Base-by-base conservation (phyloP, 37 sponge, comb jelly and placozoan species). In the Tethya wilhelma region DNA sequence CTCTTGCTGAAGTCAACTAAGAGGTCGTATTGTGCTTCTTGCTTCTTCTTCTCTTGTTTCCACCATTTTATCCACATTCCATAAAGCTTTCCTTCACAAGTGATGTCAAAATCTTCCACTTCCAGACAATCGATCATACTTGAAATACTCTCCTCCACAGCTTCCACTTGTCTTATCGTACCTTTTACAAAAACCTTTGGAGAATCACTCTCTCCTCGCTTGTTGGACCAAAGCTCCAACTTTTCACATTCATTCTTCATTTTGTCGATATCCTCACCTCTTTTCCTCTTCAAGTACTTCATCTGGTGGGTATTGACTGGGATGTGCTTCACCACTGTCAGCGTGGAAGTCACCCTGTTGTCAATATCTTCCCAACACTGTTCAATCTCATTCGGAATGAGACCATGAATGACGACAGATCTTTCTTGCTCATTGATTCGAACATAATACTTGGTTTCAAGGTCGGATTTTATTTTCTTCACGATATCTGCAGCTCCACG, bases 51-150 rank as follows among this genome's bases (percentile, higher is more conserved):
- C 28, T 81, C 41, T 30, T 67, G 59, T 34, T 37, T 45, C 87
- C 87, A 87, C 42, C 76, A 59, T 36, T 74, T 73, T 28, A 34
- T 36, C 87, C 87, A 87, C 81, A 80, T 75, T 8, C 36, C 38
- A 57, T 53, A 36, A 22, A 56, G 37, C 37, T 40, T 64, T 23
- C 34, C 20, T 23, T 29, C 34, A 31, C 64, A 60, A 3, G n/a
- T 38, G 49, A 87, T 60, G 1, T 45, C 46, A 67, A 80, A 87
- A n/a, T 29, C 34, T 42, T 38, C 59, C 8, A 22, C 38, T 23
- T 71, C 38, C 25, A 55, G 56, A n/a, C 62, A 56, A 41, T 41
- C 36, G 7, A 59, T 45, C 26, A 80, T 32, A 14, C 40, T 44
- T 26, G 5, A 28, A 20, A 87, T 28, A 25, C 37, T 68, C 8